A percentile compares a stretch with the other conserved stretches of the same genome.
Evolutionary conservation across 2,888 invertebrate genomes (phyloP).

Genomic region (Lasioglossum oenotherae): DNA sequence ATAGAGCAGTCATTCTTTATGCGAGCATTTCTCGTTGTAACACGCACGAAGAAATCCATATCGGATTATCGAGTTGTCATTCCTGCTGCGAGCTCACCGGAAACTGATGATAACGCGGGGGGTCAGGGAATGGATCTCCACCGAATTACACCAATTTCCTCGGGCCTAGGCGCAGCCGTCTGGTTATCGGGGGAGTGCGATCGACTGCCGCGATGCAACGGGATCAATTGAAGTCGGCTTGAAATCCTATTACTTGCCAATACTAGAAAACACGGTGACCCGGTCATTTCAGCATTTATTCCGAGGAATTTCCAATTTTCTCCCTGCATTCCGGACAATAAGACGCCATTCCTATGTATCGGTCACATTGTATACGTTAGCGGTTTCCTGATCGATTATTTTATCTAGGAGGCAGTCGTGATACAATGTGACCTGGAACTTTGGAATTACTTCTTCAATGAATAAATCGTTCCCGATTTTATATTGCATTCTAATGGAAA

Average conservation of each 20-base stretch:
- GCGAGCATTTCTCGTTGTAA: not conserved
- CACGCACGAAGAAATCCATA: slow-evolving; percentile 40
- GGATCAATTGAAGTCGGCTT: slow-evolving; percentile 60
- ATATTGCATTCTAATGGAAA: not conserved
- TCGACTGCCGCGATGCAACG: slow-evolving; percentile 61
- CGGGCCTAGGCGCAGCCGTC: slow-evolving; percentile 36
- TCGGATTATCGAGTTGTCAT: slow-evolving; percentile 53
- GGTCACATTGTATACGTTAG: slow-evolving; percentile 17
- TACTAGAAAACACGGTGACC: slow-evolving; percentile 40
- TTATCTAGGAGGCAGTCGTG: not conserved
- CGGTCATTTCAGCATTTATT: slow-evolving; percentile 53
- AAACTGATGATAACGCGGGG: slow-evolving; percentile 59
- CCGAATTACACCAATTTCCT: slow-evolving; percentile 71
- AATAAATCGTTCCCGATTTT: slow-evolving; percentile 1
- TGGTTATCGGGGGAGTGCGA: slow-evolving; percentile 57
- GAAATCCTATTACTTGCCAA: slow-evolving; percentile 52
- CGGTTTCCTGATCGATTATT: slow-evolving; percentile 18
- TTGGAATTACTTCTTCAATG: not conserved
- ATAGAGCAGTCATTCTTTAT: not conserved
- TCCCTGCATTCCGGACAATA: slow-evolving; percentile 17
- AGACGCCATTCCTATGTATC: slow-evolving; percentile 16
- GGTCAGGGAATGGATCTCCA: slow-evolving; percentile 55
- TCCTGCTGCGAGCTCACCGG: slow-evolving; percentile 45
- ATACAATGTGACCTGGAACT: not conserved
- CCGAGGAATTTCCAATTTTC: slow-evolving; percentile 35